Evolutionary conservation across 2,797 vertebrate species (phyloP).

Genomic region (Chelonia mydas): DNA sequence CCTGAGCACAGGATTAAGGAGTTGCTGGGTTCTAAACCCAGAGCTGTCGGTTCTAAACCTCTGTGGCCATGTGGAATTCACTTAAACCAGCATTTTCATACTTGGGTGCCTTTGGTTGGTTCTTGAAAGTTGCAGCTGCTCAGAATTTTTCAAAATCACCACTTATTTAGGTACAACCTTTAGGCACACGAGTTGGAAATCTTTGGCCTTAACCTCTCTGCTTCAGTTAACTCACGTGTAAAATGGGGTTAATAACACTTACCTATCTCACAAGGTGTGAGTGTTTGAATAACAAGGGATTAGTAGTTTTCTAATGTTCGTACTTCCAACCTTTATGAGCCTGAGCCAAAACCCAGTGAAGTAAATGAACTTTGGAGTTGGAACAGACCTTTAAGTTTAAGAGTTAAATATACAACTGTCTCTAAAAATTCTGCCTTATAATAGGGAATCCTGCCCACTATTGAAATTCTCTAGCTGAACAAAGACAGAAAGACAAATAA

Average conservation of each 20-base stretch:
- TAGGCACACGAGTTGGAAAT: not conserved
- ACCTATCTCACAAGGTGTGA: not conserved
- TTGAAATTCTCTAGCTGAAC: not conserved
- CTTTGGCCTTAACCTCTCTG: not conserved
- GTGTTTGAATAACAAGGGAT: not conserved
- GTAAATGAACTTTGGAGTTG: not conserved
- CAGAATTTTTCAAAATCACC: not conserved
- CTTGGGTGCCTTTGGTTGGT: not conserved
- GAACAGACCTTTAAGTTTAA: not conserved
- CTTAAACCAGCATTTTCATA: not conserved
- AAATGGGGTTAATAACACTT: not conserved
- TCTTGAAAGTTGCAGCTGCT: fast-evolving
- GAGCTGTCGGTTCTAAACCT: not conserved
- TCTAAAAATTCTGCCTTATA: not conserved
- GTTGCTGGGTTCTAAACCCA: fast-evolving
- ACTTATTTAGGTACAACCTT: fast-evolving
- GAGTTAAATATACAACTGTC: not conserved
- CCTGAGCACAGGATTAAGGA: not conserved
- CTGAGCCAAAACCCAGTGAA: not conserved
- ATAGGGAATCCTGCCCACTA: not conserved
- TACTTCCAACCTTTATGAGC: not conserved
- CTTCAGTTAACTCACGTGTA: not conserved
- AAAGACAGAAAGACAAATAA: not conserved
- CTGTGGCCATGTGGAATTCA: not conserved
- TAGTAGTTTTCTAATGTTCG: not conserved